Percentiles rank a stretch among this genome's conserved stretches.
phyloP scores from a whole-genome alignment of 2,797 vertebrate genomes.

The Gymnodraco acuticeps region DNA sequence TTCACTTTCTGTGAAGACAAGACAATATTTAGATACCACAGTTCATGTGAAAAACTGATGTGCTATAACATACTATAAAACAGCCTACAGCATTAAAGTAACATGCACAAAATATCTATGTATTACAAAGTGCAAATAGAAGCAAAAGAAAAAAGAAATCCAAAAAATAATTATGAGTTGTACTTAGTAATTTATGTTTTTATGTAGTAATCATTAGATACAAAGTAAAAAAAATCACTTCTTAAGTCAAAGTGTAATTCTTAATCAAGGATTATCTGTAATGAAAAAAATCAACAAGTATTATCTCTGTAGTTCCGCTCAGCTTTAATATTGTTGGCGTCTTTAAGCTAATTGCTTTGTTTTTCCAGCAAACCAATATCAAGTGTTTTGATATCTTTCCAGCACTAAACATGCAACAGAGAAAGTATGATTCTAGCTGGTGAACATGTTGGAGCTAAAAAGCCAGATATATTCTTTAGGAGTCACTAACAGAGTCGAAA shows the following conservation, averaged over 20 bases:
- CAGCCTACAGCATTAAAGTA: too few relatives aligned
- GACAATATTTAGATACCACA: background rate
- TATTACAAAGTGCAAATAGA: background rate
- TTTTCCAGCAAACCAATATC: too few relatives aligned
- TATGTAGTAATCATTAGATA: too few relatives aligned
- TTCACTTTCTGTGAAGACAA: background rate
- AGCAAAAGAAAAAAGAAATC: too few relatives aligned
- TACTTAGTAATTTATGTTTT: too few relatives aligned
- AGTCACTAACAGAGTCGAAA: conserved; percentile 3
- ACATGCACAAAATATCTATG: too few relatives aligned
- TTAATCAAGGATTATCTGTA: too few relatives aligned
- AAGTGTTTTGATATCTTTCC: background rate
- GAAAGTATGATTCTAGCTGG: background rate
- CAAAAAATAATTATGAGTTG: too few relatives aligned
- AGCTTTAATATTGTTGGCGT: background rate
- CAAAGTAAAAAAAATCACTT: too few relatives aligned
- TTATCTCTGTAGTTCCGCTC: background rate
- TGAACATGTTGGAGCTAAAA: background rate
- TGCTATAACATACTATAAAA: background rate
- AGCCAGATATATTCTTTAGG: background rate
- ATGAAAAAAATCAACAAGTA: background rate
- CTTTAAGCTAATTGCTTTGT: background rate
- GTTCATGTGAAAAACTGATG: background rate
- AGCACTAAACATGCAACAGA: background rate
- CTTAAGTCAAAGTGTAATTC: too few relatives aligned